Conservation (phyloP, 1,140 invertebrate species). For the Trypoxylus dichotomus region DNA sequence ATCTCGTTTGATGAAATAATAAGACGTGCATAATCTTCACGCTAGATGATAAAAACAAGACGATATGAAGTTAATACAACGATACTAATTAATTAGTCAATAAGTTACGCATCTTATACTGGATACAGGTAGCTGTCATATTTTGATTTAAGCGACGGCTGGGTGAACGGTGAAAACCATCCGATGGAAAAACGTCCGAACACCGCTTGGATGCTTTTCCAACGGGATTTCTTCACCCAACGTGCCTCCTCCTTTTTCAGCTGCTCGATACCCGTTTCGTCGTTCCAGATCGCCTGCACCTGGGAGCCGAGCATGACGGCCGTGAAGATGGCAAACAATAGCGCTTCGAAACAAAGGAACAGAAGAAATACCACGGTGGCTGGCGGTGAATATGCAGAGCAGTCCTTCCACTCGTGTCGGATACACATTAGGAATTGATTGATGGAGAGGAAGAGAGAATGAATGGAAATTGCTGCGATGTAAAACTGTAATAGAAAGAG, state of each 20-base stretch:
- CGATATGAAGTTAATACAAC: constrained; percentile 7
- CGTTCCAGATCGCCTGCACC: constrained; percentile 97
- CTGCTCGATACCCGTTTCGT: constrained; percentile 97
- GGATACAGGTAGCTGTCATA: constrained; percentile 76
- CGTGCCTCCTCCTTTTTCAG: constrained; percentile 90
- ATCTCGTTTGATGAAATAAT: not conserved
- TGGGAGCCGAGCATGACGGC: constrained; percentile 97
- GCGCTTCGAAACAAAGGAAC: constrained; percentile 94
- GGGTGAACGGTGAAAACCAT: constrained; percentile 94
- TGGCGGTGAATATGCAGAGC: constrained; percentile 90
- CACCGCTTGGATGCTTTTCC: constrained; percentile 92
- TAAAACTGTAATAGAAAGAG: constrained; percentile 80
- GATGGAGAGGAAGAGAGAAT: constrained; percentile 88
- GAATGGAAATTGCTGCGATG: constrained; percentile 93
- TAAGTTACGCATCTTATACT: constrained; percentile 56
- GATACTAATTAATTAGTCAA: not conserved
- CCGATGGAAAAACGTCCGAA: constrained; percentile 91
- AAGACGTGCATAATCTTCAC: not conserved
- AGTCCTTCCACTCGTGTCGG: constrained; percentile 92
- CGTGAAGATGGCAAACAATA: constrained; percentile 98
- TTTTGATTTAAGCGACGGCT: constrained; percentile 74
- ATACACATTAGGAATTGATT: constrained; percentile 95
- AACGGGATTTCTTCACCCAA: constrained; percentile 87
- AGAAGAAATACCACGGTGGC: constrained; percentile 93
- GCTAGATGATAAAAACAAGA: not conserved